These are phyloP conservation scores for Sinelater perroti DNA, from an alignment of 2,888 invertebrate species.

Conservation along the genomic window DNA sequence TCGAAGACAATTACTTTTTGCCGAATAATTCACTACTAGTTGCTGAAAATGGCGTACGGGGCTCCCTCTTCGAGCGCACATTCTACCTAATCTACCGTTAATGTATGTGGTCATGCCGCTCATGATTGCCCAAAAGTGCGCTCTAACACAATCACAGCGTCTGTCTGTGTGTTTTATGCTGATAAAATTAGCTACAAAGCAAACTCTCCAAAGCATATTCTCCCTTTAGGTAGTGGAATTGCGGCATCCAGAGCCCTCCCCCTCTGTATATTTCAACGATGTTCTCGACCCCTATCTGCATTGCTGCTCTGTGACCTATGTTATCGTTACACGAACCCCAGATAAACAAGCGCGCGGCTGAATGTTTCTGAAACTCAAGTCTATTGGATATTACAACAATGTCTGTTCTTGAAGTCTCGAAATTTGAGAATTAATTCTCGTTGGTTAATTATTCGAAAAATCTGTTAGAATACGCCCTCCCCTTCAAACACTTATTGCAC, in stretches of 20 bases:
- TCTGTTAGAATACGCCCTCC: conserved; percentile 10
- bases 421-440: neutral
- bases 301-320: conserved; percentile 20
- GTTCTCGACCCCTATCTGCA: conserved; percentile 23
- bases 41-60: conserved; percentile 1
- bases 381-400: neutral
- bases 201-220: conserved; percentile 26
- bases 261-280: conserved; percentile 18
- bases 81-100: conserved; percentile 20
- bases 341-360: conserved; percentile 16
- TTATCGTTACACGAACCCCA: conserved; percentile 19
- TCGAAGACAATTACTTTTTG: conserved; percentile 6
- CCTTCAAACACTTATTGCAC: neutral
- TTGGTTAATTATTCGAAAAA: neutral
- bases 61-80: neutral
- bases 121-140: conserved; percentile 20
- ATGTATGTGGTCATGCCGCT: conserved; percentile 8
- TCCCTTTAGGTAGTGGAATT: conserved; percentile 23
- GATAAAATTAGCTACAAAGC: conserved; percentile 29
- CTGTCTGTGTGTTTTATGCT: conserved; percentile 19
- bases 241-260: conserved; percentile 19
- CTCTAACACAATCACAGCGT: conserved; percentile 20
- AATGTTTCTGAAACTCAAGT: no score
- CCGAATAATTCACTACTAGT: neutral
- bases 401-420: neutral